These are phyloP conservation scores for Epizoanthus stellaris DNA, from an alignment of 92 coral and sea anemone genomes.

Conservation along the genomic window DNA sequence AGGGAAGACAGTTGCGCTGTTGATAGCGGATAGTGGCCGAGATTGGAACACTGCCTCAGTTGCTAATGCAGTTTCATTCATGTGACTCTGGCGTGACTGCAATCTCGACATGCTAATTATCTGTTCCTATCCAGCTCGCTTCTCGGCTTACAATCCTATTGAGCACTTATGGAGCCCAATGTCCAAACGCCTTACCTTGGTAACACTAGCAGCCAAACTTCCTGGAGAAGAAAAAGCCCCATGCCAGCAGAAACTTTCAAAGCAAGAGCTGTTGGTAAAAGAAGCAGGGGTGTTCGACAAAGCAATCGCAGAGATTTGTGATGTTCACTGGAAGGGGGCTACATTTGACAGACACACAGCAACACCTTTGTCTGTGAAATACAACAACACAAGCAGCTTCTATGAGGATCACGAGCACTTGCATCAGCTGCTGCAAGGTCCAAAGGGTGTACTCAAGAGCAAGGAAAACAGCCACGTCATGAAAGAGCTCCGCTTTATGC, in stretches of 20 bases:
- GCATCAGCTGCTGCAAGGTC: constrained; percentile 24
- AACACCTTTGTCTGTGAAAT: constrained; percentile 29
- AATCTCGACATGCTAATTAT: constrained; percentile 45
- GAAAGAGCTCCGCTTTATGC: constrained; percentile 46
- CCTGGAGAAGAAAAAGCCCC: constrained; percentile 42
- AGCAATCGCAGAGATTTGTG: constrained; percentile 40
- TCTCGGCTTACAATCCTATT: constrained; percentile 53
- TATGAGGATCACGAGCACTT: constrained; percentile 22
- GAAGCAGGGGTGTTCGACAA: constrained; percentile 10
- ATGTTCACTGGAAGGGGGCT: constrained; percentile 51
- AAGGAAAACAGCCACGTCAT: constrained; percentile 1
- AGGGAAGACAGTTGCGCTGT: constrained; percentile 24
- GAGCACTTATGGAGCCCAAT: constrained; percentile 57
- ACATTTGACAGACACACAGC: constrained; percentile 45
- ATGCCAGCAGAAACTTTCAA: constrained; percentile 24
- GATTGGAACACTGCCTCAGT: constrained; percentile 7
- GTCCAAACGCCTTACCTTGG: constrained; percentile 46
- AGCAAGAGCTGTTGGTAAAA: not conserved
- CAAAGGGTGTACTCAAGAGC: not conserved
- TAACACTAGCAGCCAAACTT: constrained; percentile 31
- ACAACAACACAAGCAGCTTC: constrained; percentile 10
- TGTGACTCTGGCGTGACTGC: constrained; percentile 1
- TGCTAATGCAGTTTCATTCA: constrained; percentile 20
- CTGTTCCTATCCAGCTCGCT: constrained; percentile 41
- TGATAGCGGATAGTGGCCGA: constrained; percentile 9